Evolutionary conservation across 2,888 invertebrate species (phyloP).

Genomic region (Latheticus oryzae): DNA sequence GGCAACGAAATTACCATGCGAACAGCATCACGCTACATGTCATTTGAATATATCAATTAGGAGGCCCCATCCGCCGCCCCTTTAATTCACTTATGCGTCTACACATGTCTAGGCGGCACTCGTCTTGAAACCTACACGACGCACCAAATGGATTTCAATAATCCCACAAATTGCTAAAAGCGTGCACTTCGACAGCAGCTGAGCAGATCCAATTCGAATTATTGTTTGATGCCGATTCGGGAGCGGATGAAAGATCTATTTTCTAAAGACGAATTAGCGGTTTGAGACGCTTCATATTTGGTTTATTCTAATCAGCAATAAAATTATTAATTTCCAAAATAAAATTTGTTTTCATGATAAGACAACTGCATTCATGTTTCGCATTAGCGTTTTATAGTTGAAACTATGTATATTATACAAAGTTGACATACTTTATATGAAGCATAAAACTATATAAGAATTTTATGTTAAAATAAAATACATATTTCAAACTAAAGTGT

Average conservation of each 20-base stretch:
- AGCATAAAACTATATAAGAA: too few species aligned
- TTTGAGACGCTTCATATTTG: too few species aligned
- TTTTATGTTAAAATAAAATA: too few species aligned
- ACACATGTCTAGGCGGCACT: conserved; percentile 39
- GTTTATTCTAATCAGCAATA: too few species aligned
- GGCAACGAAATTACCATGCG: conserved; percentile 49
- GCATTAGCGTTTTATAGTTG: too few species aligned
- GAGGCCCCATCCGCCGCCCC: conserved; percentile 28
- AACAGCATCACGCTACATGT: conserved; percentile 49
- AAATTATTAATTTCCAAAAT: too few species aligned
- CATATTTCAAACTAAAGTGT: too few species aligned
- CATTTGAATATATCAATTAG: conserved; percentile 56
- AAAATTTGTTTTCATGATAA: too few species aligned
- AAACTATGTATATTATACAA: too few species aligned
- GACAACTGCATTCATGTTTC: too few species aligned
- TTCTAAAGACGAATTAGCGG: too few species aligned
- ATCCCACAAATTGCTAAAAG: conserved; percentile 42
- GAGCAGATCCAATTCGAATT: conserved; percentile 21
- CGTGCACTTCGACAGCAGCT: conserved; percentile 33
- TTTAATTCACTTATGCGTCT: conserved; percentile 40
- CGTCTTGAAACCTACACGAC: conserved; percentile 26
- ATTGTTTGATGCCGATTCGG: conserved; percentile 9
- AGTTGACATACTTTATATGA: too few species aligned
- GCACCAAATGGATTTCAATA: conserved; percentile 46
- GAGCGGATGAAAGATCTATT: conserved; percentile 3